phyloP scores from a whole-genome alignment of 2,797 vertebrate genomes.

The Botia almorhae region DNA sequence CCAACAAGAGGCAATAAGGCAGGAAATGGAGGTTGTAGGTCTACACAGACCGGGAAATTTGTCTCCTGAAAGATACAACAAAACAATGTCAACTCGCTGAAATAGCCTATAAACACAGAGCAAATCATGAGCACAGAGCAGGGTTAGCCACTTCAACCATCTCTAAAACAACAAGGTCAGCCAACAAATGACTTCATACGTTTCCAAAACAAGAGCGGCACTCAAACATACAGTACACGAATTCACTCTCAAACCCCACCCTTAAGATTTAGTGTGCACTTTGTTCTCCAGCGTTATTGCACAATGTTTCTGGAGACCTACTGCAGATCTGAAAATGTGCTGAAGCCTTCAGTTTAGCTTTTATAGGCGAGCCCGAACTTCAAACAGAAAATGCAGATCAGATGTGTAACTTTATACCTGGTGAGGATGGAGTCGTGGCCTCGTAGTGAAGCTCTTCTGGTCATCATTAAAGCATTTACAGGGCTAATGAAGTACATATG shows the following conservation, averaged over 20 bases:
- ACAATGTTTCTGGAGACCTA: slow-evolving; percentile 47
- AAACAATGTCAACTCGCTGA: slow-evolving; percentile 52
- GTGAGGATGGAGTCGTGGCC: slow-evolving; percentile 58
- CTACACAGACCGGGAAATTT: slow-evolving; percentile 56
- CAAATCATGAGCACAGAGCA: slow-evolving; percentile 15
- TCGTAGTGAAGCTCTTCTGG: slow-evolving; percentile 48
- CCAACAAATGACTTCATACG: slow-evolving; percentile 35
- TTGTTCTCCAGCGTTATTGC: slow-evolving; percentile 29
- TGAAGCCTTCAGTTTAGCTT: slow-evolving; percentile 36
- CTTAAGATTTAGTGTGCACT: slow-evolving; percentile 32
- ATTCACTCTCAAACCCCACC: slow-evolving; percentile 4
- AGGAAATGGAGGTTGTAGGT: slow-evolving; percentile 47
- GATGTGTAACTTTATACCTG: slow-evolving; percentile 59
- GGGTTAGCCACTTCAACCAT: slow-evolving; percentile 30
- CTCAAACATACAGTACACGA: slow-evolving; percentile 11
- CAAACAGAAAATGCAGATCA: slow-evolving; percentile 56
- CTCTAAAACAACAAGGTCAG: slow-evolving; percentile 1
- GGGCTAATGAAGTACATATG: slow-evolving; percentile 50
- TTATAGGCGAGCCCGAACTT: slow-evolving; percentile 42
- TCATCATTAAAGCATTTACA: slow-evolving; percentile 31
- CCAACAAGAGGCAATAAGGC: slow-evolving; percentile 54
- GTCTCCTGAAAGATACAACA: slow-evolving; percentile 38
- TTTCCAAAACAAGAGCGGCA: slow-evolving; percentile 37
- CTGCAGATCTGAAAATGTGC: slow-evolving; percentile 46
- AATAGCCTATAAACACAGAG: slow-evolving; percentile 42